Base-by-base conservation (phyloP, 2,797 vertebrate species). In the Gobionotothen gibberifrons region DNA sequence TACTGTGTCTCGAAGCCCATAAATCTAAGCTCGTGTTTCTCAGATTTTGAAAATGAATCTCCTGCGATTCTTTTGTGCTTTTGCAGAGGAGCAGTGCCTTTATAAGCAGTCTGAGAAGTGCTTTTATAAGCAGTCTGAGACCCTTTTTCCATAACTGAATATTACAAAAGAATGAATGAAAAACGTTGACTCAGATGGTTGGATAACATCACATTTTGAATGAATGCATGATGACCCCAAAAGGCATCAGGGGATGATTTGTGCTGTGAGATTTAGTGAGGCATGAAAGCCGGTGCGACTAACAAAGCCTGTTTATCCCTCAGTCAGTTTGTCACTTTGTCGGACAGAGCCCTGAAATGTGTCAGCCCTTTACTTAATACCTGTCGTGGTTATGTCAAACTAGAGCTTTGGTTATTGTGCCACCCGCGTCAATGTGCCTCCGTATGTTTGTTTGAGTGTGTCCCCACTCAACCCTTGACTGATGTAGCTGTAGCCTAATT, bases 401-500 rank as follows among this genome's bases (percentile, higher is more conserved):
- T 7, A 51, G 32, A 46, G 61, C 26, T 63, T 46, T 69, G 48
- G 39, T 75, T 46, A 66, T 79, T 66, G 61, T 72, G 42, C 47
- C 29, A 61, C 66, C 62, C 47, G 5, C 4, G 15, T 81, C 73
- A 69, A 75, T 72, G 70, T 65, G 48, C 58, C 29, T 32, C 53
- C 46, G n/a, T 26, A 26, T 47, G 85, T 87, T 78, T 81, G 21
- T 76, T 72, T 71, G 56, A 80, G 74, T 17, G 39, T 75, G 87
- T 90, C 88, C 87, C 87, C 47, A 87, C 78, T 79, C 78, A 81
- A 78, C 87, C 85, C 77, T 76, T 90, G 82, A 76, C 70, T 82
- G 90, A 86, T 89, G 89, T 84, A 80, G 84, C 89, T 79, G 62
- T 53, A 85, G 87, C 78, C 89, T 95, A 89, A 90, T 92, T 93